Conservation (phyloP, 2,888 invertebrate species). For the Philhelius pedissequus region DNA sequence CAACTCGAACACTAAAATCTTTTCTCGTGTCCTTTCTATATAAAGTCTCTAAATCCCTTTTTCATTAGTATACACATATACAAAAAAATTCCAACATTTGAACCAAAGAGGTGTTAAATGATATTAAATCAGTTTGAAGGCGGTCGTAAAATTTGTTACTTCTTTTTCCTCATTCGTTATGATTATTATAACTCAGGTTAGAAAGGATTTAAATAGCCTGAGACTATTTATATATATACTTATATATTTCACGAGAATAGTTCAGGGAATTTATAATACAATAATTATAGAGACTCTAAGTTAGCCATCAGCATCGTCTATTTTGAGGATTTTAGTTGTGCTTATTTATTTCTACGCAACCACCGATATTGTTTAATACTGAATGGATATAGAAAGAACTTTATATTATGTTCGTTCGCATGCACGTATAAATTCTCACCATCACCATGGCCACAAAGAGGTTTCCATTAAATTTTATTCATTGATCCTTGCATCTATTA, state of each 20-base stretch:
- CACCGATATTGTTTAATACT: neutral
- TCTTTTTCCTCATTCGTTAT: neutral
- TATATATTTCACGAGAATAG: neutral
- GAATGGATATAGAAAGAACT: neutral
- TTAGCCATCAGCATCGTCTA: neutral
- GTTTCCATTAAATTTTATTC: constrained; percentile 47
- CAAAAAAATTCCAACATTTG: neutral
- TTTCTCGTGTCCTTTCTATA: constrained; percentile 14
- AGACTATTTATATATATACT: too few species aligned
- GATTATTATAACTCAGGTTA: neutral
- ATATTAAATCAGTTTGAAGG: constrained; percentile 50
- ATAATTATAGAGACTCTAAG: constrained; percentile 6
- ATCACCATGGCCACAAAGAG: constrained; percentile 6
- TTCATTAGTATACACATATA: neutral
- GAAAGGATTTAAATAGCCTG: neutral
- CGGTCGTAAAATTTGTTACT: neutral
- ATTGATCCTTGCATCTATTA: constrained; percentile 45
- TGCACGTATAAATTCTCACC: too few species aligned
- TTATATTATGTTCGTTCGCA: constrained; percentile 20
- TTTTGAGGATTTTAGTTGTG: neutral
- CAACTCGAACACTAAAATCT: constrained; percentile 22
- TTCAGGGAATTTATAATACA: constrained; percentile 18
- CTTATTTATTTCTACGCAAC: neutral
- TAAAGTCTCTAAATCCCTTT: neutral
- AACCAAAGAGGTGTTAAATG: constrained; percentile 36